Evolutionary conservation across 2,113 vertebrate genomes (phyloP).

Genomic region (Forbesichthys papilliferus): DNA sequence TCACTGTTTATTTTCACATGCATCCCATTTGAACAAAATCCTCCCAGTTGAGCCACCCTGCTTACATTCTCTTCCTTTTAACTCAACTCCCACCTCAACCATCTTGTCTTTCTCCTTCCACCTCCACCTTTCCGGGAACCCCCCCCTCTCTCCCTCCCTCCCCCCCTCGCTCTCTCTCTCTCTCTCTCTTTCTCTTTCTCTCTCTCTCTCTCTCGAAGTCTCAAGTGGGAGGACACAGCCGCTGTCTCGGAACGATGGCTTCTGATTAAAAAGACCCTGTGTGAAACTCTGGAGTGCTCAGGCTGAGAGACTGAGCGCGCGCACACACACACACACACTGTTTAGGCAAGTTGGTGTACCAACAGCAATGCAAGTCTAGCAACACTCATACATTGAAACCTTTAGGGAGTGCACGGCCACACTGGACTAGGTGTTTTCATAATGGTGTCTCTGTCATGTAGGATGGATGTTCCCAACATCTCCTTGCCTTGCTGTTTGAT

Average conservation of each 20-base stretch:
- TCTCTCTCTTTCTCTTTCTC: conserved; percentile 15
- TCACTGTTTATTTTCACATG: neutral
- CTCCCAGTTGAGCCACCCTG: no score
- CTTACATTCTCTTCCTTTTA: neutral
- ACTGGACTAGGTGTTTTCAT: conserved; percentile 1
- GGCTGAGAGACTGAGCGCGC: conserved; percentile 27
- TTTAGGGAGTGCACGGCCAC: conserved; percentile 3
- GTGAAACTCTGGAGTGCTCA: conserved; percentile 54
- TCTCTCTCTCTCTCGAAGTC: conserved; percentile 30
- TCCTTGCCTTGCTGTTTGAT: conserved; percentile 20
- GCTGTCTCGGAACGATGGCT: conserved; percentile 58
- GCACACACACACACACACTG: conserved; percentile 1
- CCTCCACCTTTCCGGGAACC: neutral
- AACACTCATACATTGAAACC: neutral
- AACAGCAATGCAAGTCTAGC: no score
- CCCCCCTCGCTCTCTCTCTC: conserved; percentile 17
- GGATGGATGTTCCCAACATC: conserved; percentile 9
- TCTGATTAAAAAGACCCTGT: conserved; percentile 55
- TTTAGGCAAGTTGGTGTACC: no score
- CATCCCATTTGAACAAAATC: no score
- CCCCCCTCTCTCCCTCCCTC: conserved; percentile 7
- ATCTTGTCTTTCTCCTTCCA: neutral
- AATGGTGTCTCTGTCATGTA: conserved; percentile 7
- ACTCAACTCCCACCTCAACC: neutral
- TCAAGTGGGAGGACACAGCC: conserved; percentile 41